These are phyloP conservation scores for Ambastaia sidthimunki DNA, from an alignment of 2,797 vertebrate genomes.

Conservation along the genomic window DNA sequence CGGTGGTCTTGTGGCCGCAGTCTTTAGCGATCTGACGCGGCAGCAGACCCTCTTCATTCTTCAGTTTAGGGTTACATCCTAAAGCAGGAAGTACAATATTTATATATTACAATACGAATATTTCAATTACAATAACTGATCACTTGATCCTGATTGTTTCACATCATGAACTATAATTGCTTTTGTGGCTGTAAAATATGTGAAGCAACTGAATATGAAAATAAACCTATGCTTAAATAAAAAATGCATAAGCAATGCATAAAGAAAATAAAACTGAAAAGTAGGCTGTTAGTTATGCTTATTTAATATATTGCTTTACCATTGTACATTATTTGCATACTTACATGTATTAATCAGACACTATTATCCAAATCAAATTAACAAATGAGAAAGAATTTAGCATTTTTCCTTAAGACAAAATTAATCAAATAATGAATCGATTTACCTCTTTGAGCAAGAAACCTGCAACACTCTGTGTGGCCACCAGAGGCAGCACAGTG, in stretches of 20 bases:
- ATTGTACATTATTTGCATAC: background rate
- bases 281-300: no score
- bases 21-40: slow-evolving; percentile 84
- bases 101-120: background rate
- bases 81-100: slow-evolving; percentile 37
- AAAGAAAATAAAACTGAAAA: no score
- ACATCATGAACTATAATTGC: no score
- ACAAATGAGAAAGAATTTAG: no score
- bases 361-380: no score
- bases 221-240: no score
- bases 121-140: no score
- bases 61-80: slow-evolving; percentile 91
- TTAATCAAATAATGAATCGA: background rate
- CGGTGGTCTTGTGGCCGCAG: slow-evolving; percentile 79
- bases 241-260: no score
- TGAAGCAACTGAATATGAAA: no score
- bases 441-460: slow-evolving; percentile 92
- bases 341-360: no score
- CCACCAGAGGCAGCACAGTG: slow-evolving; percentile 87
- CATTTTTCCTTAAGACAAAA: background rate
- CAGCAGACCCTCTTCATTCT: slow-evolving; percentile 79
- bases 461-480: slow-evolving; percentile 87
- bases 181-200: no score
- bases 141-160: background rate
- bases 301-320: no score